Conservation (phyloP, 2,888 invertebrate species). For the Tinea trinotella region DNA sequence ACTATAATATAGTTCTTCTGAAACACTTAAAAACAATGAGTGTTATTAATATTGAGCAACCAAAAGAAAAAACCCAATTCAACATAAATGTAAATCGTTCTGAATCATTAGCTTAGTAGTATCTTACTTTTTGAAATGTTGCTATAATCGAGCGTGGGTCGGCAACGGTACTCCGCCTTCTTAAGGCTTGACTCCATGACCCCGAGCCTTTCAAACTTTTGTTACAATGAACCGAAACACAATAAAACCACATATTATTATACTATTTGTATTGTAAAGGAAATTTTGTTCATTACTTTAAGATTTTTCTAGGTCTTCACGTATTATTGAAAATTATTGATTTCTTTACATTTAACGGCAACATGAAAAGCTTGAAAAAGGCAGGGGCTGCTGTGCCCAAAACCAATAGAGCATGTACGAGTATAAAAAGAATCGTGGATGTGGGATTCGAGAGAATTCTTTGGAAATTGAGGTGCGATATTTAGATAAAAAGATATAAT, state of each 20-base stretch:
- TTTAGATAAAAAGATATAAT: too few species aligned
- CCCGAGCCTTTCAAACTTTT: slow-evolving; percentile 6
- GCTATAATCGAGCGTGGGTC: slow-evolving; percentile 30
- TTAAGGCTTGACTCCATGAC: slow-evolving; percentile 23
- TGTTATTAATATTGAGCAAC: neutral
- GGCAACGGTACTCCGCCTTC: slow-evolving; percentile 36
- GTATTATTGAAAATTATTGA: too few species aligned
- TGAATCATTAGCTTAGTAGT: neutral
- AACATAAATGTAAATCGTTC: slow-evolving; percentile 3
- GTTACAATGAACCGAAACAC: slow-evolving; percentile 9
- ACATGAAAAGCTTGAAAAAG: too few species aligned
- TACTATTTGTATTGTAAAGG: slow-evolving; percentile 1
- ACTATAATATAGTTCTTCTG: neutral
- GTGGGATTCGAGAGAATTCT: too few species aligned
- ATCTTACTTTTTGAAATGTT: slow-evolving; percentile 24
- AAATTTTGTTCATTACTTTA: neutral
- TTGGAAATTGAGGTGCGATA: too few species aligned
- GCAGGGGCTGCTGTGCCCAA: too few species aligned
- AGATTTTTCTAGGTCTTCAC: too few species aligned
- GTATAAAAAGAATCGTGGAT: too few species aligned
- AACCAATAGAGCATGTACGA: too few species aligned
- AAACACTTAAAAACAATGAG: neutral
- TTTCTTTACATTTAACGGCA: too few species aligned
- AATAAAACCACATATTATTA: neutral
- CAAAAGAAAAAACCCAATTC: neutral